These are phyloP conservation scores for Parauchenoglanis ngamensis DNA, from an alignment of 2,797 vertebrate genomes.

Conservation along the genomic window DNA sequence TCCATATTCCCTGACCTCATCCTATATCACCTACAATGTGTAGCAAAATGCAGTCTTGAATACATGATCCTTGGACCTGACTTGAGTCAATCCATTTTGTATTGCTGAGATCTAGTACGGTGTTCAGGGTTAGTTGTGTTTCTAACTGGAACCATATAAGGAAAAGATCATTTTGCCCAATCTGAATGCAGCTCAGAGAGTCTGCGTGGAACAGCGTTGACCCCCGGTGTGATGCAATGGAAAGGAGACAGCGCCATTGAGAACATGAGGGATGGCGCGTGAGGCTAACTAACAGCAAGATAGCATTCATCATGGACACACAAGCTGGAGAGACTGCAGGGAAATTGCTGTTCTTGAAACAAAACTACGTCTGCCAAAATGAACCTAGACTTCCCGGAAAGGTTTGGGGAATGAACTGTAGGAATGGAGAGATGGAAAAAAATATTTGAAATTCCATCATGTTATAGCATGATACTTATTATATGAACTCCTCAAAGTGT, in stretches of 20 bases:
- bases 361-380: background rate
- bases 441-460: background rate
- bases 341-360: background rate
- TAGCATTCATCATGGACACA: background rate
- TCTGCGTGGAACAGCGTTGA: background rate
- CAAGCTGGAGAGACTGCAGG: background rate
- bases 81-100: background rate
- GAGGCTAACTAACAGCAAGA: constrained; percentile 7
- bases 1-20: constrained; percentile 7
- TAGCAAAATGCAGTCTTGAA: background rate
- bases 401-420: background rate
- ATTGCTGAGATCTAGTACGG: background rate
- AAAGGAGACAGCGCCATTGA: background rate
- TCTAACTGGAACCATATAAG: constrained; percentile 10
- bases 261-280: background rate
- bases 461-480: background rate
- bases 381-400: constrained; percentile 1
- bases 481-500: background rate
- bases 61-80: constrained; percentile 9
- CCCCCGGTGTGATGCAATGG: constrained; percentile 17
- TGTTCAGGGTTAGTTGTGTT: constrained; percentile 7
- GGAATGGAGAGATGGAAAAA: background rate
- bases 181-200: background rate
- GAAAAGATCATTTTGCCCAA: constrained; percentile 24
- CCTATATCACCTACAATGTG: background rate